Conservation (phyloP, 2,888 invertebrate species). For the Chloromyia formosa region DNA sequence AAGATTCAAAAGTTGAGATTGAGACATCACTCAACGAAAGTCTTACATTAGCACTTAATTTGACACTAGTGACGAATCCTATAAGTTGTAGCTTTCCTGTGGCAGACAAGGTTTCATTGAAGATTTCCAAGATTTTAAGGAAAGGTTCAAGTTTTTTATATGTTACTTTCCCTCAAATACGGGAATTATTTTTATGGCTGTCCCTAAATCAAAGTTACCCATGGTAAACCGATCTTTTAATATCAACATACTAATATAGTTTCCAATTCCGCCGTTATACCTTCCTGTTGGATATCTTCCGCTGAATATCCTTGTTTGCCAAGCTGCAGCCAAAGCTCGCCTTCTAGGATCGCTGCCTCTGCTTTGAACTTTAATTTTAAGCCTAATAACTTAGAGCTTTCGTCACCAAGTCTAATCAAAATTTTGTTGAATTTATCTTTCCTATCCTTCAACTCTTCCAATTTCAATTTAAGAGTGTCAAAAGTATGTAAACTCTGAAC, state of each 20-base stretch:
- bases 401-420: background rate
- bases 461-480: background rate
- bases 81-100: background rate
- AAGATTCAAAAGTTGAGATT: background rate
- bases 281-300: no score
- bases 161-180: background rate
- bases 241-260: background rate
- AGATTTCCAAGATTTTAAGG: background rate
- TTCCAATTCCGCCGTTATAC: background rate
- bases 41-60: background rate
- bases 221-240: background rate
- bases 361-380: background rate
- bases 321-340: background rate
- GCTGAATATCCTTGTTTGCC: background rate
- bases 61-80: background rate
- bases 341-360: background rate
- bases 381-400: background rate
- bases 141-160: slow-evolving; percentile 5
- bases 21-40: background rate
- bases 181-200: slow-evolving; percentile 3
- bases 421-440: background rate
- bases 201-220: background rate
- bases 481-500: background rate
- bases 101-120: background rate
- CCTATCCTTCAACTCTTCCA: background rate